Evolutionary conservation across 2,113 vertebrate genomes (phyloP), one percentile per base, ranked within the genome.

Genomic region (Fukomys damarensis): DNA sequence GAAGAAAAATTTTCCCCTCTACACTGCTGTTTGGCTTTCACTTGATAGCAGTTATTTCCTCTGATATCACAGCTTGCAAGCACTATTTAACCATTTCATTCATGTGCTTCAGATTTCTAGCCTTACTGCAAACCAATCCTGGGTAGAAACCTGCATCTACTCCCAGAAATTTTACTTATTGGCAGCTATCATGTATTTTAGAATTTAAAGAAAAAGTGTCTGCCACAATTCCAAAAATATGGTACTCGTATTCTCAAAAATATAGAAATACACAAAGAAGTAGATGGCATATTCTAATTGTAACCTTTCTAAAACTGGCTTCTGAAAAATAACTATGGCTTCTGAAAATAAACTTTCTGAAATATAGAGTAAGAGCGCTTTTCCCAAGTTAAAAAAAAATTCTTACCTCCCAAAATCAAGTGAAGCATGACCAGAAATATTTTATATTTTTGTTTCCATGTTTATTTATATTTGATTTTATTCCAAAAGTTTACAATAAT

Each of bases 41-140:
- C 98, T 97, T 98, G 98, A 98, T 97, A 98, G 96, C 93, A 97
- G 98, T 97, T 97, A 98, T 97, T 98, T 98, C 92, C 97, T 98
- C 98, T 94, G 92, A 96, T 97, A 98, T 97, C 97, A 92, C 41
- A 56, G 90, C 91, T 98, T 95, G 35, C 49, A 87, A 98, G 84
- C 59, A 70, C 84, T 91, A 76, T 94, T 98, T 97, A 98, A 97
- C 95, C 98, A 98, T 97, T 97, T 98, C 96, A 97, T 96, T 98
- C 70, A 84, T 89, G 41, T 38, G 49, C 88, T 65, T 95, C 86
- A 79, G 56, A 87, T 88, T 90, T 86, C 70, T 70, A 72, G 85
- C 56, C 92, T 83, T 41, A 79, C 77, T 96, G 56, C n/a, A 94
- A 84, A 87, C 35, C 72, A 80, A 96, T 56, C 38, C 89, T 54